Evolutionary conservation across 2,888 invertebrate genomes (phyloP).

Genomic region (Pseudococcus viburni): DNA sequence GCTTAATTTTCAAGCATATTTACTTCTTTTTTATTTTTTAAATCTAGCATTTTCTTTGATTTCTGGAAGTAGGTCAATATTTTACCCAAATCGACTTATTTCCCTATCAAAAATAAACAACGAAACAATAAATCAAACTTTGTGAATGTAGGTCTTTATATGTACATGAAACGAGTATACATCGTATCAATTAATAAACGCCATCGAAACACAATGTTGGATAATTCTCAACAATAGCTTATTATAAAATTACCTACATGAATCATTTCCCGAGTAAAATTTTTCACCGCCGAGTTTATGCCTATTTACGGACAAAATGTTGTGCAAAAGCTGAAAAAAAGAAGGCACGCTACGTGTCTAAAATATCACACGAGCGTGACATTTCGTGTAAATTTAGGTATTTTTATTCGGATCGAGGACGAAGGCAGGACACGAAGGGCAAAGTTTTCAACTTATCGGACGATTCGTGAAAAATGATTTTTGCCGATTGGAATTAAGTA

Average conservation of each 20-base stretch:
- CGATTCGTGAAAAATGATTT: not conserved
- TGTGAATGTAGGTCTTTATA: no score
- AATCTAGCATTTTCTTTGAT: no score
- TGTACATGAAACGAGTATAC: no score
- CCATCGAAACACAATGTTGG: no score
- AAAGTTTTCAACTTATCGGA: not conserved
- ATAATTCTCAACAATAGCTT: no score
- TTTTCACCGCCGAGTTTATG: not conserved
- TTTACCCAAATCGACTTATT: no score
- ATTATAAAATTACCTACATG: not conserved
- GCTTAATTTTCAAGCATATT: no score
- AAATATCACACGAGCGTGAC: not conserved
- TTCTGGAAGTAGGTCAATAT: no score
- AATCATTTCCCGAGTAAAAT: not conserved
- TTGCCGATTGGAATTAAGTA: not conserved
- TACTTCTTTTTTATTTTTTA: no score
- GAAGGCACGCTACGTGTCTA: not conserved
- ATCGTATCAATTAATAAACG: no score
- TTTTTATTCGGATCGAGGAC: not conserved
- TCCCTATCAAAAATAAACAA: no score
- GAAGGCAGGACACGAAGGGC: not conserved
- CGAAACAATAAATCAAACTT: no score
- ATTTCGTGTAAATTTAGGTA: not conserved
- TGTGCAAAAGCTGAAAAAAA: not conserved
- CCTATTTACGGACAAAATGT: not conserved